Conservation (phyloP, 2,888 invertebrate species). For the Cerastis rubricosa region DNA sequence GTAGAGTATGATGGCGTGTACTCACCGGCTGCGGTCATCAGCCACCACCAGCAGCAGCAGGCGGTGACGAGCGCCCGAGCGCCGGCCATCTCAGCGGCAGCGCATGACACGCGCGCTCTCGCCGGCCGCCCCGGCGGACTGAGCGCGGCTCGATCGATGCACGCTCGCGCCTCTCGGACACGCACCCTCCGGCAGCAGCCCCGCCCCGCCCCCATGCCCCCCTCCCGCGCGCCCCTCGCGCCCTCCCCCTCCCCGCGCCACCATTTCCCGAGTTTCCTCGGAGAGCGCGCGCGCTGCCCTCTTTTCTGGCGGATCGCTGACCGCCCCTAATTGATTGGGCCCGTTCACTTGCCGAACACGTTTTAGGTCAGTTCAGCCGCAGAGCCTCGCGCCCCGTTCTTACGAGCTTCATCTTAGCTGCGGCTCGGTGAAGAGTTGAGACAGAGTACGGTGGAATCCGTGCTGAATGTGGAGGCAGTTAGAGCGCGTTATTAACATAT, state of each 20-base stretch:
- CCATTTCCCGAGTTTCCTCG: slow-evolving; percentile 89
- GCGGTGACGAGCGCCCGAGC: slow-evolving; percentile 90
- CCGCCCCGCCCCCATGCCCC: slow-evolving; percentile 72
- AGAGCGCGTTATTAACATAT: background rate
- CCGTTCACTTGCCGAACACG: slow-evolving; percentile 87
- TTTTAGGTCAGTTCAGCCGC: slow-evolving; percentile 89
- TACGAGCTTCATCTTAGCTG: slow-evolving; percentile 33
- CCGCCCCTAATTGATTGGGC: slow-evolving; percentile 90
- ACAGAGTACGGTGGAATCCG: background rate
- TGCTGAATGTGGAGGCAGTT: slow-evolving; percentile 3
- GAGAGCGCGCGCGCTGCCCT: slow-evolving; percentile 91
- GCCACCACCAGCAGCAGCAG: slow-evolving; percentile 90
- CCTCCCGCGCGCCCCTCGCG: slow-evolving; percentile 80
- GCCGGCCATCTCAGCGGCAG: slow-evolving; percentile 90
- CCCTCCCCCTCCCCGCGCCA: slow-evolving; percentile 80
- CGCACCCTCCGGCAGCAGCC: slow-evolving; percentile 83
- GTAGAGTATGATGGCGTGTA: slow-evolving; percentile 68
- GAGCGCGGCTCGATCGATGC: slow-evolving; percentile 84
- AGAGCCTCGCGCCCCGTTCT: slow-evolving; percentile 77
- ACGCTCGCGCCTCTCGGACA: slow-evolving; percentile 81
- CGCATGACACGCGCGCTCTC: slow-evolving; percentile 90
- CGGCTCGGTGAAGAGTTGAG: slow-evolving; percentile 5
- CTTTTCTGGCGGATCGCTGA: slow-evolving; percentile 89
- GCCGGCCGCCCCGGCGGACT: slow-evolving; percentile 91
- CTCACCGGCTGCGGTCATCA: slow-evolving; percentile 90